Conservation (phyloP, 2,888 invertebrate species). For the Leptinotarsa haldemani region DNA sequence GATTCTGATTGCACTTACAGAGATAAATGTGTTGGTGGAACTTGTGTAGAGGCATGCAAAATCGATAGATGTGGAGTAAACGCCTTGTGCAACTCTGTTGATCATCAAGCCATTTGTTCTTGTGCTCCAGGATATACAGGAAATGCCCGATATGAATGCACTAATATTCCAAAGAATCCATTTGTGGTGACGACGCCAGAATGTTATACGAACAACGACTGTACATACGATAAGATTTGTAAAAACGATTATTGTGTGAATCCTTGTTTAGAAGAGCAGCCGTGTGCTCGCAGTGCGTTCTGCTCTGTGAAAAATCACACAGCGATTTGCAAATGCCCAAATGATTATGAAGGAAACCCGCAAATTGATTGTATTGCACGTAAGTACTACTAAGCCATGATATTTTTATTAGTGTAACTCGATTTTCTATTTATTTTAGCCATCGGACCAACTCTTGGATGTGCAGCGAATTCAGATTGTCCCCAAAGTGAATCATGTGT, state of each 20-base stretch:
- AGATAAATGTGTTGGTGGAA: slow-evolving; percentile 79
- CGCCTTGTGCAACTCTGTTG: slow-evolving; percentile 81
- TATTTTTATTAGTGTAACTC: not conserved
- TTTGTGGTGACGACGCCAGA: slow-evolving; percentile 70
- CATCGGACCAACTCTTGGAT: slow-evolving; percentile 75
- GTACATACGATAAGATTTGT: slow-evolving; percentile 79
- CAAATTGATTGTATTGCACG: slow-evolving; percentile 80
- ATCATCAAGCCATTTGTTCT: slow-evolving; percentile 81
- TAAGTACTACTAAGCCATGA: slow-evolving; percentile 68
- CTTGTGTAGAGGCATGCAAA: slow-evolving; percentile 83
- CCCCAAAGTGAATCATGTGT: slow-evolving; percentile 85
- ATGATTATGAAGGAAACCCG: slow-evolving; percentile 81
- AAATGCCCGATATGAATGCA: slow-evolving; percentile 83
- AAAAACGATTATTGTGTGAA: slow-evolving; percentile 81
- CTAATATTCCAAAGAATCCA: slow-evolving; percentile 60
- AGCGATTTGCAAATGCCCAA: slow-evolving; percentile 84
- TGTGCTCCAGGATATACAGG: slow-evolving; percentile 84
- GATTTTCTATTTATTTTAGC: slow-evolving; percentile 63
- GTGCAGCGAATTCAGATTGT: slow-evolving; percentile 84
- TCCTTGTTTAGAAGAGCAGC: slow-evolving; percentile 76
- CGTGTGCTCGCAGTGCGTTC: slow-evolving; percentile 84
- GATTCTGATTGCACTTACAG: slow-evolving; percentile 81
- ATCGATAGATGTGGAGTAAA: slow-evolving; percentile 84
- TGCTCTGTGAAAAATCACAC: slow-evolving; percentile 83
- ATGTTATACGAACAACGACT: slow-evolving; percentile 84